Conservation (phyloP, 2,888 invertebrate species). For the Trimorus sp. region DNA sequence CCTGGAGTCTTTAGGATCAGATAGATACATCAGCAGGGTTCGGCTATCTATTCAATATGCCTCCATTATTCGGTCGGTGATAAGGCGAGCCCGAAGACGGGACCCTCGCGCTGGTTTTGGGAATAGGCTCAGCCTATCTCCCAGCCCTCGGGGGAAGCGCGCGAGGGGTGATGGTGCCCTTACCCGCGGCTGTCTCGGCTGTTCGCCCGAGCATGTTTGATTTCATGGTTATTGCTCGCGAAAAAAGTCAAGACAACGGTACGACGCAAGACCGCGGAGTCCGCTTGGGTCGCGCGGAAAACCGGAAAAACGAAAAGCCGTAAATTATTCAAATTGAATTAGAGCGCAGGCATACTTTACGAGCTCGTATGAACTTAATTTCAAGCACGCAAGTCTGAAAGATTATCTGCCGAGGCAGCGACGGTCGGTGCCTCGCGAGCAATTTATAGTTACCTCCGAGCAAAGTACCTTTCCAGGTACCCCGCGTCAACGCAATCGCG, state of each 20-base stretch:
- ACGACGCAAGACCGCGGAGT: no score
- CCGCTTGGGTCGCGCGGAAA: not conserved
- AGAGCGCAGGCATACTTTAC: conserved; percentile 39
- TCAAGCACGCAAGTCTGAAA: conserved; percentile 67
- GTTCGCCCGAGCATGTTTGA: conserved; percentile 55
- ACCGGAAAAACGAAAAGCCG: conserved; percentile 25
- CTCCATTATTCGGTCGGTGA: conserved; percentile 80
- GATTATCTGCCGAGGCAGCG: conserved; percentile 67
- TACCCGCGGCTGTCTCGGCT: conserved; percentile 63
- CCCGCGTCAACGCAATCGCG: conserved; percentile 63
- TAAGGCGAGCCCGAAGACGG: conserved; percentile 74
- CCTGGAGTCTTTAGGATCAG: conserved; percentile 76
- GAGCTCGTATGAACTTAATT: conserved; percentile 48
- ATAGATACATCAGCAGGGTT: conserved; percentile 76
- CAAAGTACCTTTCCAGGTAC: conserved; percentile 67
- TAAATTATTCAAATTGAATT: conserved; percentile 54
- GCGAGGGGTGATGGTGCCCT: conserved; percentile 75
- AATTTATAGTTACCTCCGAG: conserved; percentile 68
- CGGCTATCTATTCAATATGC: conserved; percentile 80
- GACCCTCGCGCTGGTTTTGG: conserved; percentile 66
- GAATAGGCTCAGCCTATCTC: conserved; percentile 71
- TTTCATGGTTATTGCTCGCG: conserved; percentile 61
- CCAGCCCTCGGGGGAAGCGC: conserved; percentile 73
- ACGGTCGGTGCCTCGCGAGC: conserved; percentile 66
- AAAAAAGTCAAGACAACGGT: conserved; percentile 35